These are phyloP conservation scores for Aplysia californica DNA, from an alignment of 1,140 invertebrate genomes.

Conservation along the genomic window DNA sequence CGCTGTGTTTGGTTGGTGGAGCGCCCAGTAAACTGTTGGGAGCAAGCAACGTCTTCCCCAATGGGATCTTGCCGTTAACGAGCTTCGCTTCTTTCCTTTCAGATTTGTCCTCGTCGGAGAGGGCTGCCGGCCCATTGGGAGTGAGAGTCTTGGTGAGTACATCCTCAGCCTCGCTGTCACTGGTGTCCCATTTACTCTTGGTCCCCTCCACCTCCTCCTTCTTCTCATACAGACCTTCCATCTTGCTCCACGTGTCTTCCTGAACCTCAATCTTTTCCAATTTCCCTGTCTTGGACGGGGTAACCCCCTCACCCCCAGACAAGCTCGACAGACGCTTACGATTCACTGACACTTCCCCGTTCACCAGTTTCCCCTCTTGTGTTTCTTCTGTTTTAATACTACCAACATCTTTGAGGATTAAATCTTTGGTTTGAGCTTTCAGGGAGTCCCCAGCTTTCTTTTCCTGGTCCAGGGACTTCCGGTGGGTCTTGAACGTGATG, in stretches of 20 bases:
- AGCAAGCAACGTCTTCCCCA: not conserved
- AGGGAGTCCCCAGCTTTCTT: constrained; percentile 1
- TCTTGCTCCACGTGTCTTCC: constrained; percentile 59
- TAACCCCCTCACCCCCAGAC: constrained; percentile 19
- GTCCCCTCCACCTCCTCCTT: constrained; percentile 46
- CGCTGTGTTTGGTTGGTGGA: not conserved
- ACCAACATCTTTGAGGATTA: not conserved
- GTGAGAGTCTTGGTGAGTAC: constrained; percentile 24
- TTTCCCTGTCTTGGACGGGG: constrained; percentile 30
- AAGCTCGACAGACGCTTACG: constrained; percentile 30
- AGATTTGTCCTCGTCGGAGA: not conserved
- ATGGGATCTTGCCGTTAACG: constrained; percentile 10
- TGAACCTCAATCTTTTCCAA: constrained; percentile 14
- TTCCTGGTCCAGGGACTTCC: not conserved
- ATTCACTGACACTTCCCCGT: constrained; percentile 17
- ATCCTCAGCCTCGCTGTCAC: constrained; percentile 58
- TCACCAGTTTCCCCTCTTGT: not conserved
- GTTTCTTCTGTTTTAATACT: not conserved
- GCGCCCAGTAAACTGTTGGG: not conserved
- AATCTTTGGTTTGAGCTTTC: not conserved
- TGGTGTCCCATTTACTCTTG: constrained; percentile 63
- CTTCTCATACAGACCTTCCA: constrained; percentile 54
- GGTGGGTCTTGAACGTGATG: constrained; percentile 10
- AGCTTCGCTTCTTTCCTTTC: constrained; percentile 1
- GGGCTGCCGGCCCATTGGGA: constrained; percentile 2